A percentile compares a stretch with the other conserved stretches of the same genome.
Evolutionary conservation across 2,888 invertebrate species (phyloP).

Genomic region (Eupithecia insigniata): DNA sequence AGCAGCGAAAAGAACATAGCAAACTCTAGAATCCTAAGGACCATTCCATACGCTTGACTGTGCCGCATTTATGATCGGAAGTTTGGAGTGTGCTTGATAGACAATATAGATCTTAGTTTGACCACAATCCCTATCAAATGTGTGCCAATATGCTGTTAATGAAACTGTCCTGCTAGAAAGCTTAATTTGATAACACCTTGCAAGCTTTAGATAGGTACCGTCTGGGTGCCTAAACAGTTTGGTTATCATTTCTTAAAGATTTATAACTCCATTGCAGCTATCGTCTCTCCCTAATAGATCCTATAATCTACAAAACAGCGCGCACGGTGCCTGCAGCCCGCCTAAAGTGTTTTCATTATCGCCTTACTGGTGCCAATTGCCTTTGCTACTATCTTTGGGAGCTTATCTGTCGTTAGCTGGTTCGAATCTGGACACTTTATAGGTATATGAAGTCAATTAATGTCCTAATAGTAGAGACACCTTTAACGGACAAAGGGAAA

Average conservation of each 20-base stretch:
- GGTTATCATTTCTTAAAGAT: neutral
- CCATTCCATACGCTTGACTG: too few relatives aligned
- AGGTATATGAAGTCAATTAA: neutral
- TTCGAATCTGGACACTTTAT: neutral
- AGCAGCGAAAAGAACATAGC: too few relatives aligned
- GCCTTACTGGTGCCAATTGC: constrained; percentile 1
- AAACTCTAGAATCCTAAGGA: too few relatives aligned
- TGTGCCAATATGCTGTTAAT: neutral
- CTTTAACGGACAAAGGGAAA: neutral
- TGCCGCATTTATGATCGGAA: too few relatives aligned
- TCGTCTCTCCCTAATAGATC: neutral
- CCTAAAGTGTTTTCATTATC: constrained; percentile 19
- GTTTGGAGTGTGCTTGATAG: neutral
- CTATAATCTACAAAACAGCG: neutral
- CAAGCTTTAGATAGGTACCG: neutral
- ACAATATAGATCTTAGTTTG: too few relatives aligned
- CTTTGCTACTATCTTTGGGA: neutral
- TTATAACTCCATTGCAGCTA: constrained; percentile 2
- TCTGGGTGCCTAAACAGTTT: too few relatives aligned
- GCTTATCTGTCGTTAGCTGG: neutral
- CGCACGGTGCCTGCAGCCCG: neutral
- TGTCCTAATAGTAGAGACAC: neutral
- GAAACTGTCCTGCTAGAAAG: neutral
- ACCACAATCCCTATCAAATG: too few relatives aligned
- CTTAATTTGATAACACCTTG: neutral